A percentile compares a stretch with the other conserved stretches of the same genome.
Evolutionary conservation across 2,888 invertebrate species (phyloP).

Genomic region (Eupithecia exiguata): DNA sequence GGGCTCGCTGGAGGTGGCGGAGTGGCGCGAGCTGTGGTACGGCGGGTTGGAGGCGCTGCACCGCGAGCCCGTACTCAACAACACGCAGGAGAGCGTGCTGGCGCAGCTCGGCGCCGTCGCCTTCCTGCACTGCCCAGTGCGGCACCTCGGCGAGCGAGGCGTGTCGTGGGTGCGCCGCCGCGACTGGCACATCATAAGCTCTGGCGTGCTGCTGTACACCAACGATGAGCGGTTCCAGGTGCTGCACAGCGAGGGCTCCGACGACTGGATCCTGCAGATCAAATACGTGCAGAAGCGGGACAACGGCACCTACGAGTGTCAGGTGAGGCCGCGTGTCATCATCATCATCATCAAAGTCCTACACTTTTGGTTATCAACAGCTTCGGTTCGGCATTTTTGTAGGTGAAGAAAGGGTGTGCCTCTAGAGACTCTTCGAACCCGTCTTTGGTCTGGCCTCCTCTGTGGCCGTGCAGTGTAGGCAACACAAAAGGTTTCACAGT

Average conservation of each 20-base stretch:
- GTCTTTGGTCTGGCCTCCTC: not conserved
- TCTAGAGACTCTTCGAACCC: not conserved
- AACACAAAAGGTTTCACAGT: not conserved
- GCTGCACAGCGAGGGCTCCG: slow-evolving; percentile 92
- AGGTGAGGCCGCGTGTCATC: slow-evolving; percentile 86
- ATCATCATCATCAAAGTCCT: too few species aligned
- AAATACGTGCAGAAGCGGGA: slow-evolving; percentile 95
- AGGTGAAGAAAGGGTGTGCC: too few species aligned
- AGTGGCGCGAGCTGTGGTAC: slow-evolving; percentile 87
- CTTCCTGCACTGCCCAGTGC: slow-evolving; percentile 91
- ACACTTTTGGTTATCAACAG: too few species aligned
- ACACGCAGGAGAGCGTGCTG: slow-evolving; percentile 89
- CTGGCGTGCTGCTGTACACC: slow-evolving; percentile 94
- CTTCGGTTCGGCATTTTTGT: too few species aligned
- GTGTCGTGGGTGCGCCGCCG: slow-evolving; percentile 95
- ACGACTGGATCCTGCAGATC: slow-evolving; percentile 96
- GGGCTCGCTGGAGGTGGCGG: slow-evolving; percentile 65
- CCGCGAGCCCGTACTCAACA: slow-evolving; percentile 85
- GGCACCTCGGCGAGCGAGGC: slow-evolving; percentile 89
- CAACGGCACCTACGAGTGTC: slow-evolving; percentile 96
- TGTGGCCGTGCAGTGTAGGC: not conserved
- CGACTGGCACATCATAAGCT: slow-evolving; percentile 97
- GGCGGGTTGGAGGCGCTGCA: slow-evolving; percentile 74
- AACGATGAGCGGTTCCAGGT: slow-evolving; percentile 94
- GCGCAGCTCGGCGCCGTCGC: slow-evolving; percentile 91